A percentile compares a stretch with the other conserved stretches of the same genome.
Conservation (phyloP, 2,113 vertebrate genomes). For the Empidonax alnorum region DNA sequence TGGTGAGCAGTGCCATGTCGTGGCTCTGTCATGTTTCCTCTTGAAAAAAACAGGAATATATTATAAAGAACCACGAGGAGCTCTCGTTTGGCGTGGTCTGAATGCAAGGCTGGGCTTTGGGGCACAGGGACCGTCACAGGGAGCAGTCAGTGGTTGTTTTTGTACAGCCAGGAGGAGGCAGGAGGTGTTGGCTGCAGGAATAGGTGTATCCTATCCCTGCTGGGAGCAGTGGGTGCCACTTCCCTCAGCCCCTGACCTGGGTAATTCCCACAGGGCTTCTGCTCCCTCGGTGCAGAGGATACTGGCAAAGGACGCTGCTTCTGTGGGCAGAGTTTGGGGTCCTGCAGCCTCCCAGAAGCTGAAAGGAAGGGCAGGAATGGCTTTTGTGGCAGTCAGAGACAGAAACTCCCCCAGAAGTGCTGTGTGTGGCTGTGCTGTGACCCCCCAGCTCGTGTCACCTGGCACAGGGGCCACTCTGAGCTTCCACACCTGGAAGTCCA, state of each 20-base stretch:
- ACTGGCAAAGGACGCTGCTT: not conserved
- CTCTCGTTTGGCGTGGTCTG: not conserved
- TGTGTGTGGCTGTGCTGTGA: fast-evolving
- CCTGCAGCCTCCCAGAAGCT: not conserved
- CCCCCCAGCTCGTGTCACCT: not conserved
- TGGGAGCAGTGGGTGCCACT: not conserved
- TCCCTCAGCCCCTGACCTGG: not conserved
- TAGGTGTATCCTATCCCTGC: not conserved
- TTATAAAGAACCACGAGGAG: not conserved
- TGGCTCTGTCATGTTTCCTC: not conserved
- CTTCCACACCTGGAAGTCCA: not conserved
- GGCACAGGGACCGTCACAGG: not conserved
- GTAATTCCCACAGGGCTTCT: not conserved
- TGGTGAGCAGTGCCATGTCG: not conserved
- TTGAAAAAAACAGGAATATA: not conserved
- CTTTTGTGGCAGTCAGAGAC: not conserved
- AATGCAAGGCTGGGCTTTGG: not conserved
- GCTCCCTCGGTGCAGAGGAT: not conserved
- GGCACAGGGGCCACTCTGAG: not conserved
- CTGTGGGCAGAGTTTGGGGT: not conserved
- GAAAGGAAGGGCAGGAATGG: not conserved
- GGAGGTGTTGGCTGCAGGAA: not conserved
- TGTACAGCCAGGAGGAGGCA: not conserved
- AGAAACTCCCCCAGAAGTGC: not conserved
- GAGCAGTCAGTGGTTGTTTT: not conserved